Base-by-base conservation (phyloP, 1,140 invertebrate species). In the Drosophila setifemur region DNA sequence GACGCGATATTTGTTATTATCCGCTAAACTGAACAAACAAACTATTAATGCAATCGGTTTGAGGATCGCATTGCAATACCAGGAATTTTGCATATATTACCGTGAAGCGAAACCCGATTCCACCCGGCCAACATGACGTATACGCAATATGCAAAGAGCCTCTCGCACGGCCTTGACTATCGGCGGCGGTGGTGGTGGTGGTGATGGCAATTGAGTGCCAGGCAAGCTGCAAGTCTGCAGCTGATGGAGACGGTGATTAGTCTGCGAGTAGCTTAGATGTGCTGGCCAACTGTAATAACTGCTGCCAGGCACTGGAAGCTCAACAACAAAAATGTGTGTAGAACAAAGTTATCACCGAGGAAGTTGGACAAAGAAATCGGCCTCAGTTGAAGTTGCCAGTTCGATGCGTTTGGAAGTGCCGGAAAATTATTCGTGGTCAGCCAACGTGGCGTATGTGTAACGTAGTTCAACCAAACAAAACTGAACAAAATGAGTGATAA, bases 231-330 rank as follows among this genome's bases (percentile, higher is more conserved):
- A 48, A 16, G 23, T 31, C 60, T 66, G 60, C 60, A 35, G 28
- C 49, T 40, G 50, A 55, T 58, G 52, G 53, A 37, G 12, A 9
- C 16, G 37, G 37, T 55, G 52, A 70, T 70, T 69, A 70, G 54
- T 53, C 28, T 11, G 23, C 25, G 43, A 49, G 58, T 78, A 58
- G 76, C 50, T 45, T 61, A 74, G 58, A 66, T 66, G 61, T 85
- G 78, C 33, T 44, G 31, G 50, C 74, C 78, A 83, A 85, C 78
- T 83, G 78, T 68, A 85, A 85, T 85, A 85, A 85, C 79, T 63
- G 74, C 60, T 67, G 70, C 75, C 79, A 79, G 81, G 81, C 81
- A 83, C 81, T 61, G 39, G 18, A 55, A 26, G 42, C 40, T 70
- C 73, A 64, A 60, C 57, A 42, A 47, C 49, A 45, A 52, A 53